Conservation (phyloP, 37 sponge, comb jelly and placozoan species). For the Hexactinellida sp. region DNA sequence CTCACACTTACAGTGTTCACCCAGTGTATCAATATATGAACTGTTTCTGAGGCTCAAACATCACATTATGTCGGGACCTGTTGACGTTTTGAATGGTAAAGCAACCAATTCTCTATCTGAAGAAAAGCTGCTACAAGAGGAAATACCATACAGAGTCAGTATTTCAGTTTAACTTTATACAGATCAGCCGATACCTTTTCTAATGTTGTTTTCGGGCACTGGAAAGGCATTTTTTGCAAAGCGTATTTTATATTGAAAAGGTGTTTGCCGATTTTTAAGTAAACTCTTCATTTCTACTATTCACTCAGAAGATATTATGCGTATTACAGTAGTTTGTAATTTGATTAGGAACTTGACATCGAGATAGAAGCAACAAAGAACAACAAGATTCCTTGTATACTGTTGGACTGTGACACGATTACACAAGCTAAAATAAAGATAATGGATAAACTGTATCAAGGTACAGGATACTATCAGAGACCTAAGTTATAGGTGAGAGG, state of each 20-base stretch:
- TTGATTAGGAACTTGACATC: not conserved
- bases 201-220: too few relatives aligned
- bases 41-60: conserved; percentile 74
- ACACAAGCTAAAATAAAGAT: conserved; percentile 29
- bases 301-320: not conserved
- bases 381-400: not conserved
- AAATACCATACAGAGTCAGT: conserved; percentile 50
- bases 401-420: conserved; percentile 32
- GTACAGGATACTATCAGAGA: not conserved
- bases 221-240: too few relatives aligned
- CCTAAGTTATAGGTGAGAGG: not conserved
- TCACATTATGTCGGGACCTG: conserved; percentile 87
- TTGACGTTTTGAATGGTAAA: conserved; percentile 82
- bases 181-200: too few relatives aligned
- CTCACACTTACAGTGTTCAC: conserved; percentile 36
- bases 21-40: conserved; percentile 65
- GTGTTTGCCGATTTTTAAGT: too few relatives aligned
- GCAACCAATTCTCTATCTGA: conserved; percentile 79
- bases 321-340: not conserved
- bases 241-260: too few relatives aligned
- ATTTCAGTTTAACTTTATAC: too few relatives aligned
- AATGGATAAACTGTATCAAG: conserved; percentile 24
- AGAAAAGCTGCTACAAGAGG: conserved; percentile 74
- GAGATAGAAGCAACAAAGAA: not conserved
- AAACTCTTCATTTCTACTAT: too few relatives aligned